Percentiles rank a stretch among this genome's conserved stretches.
Evolutionary conservation across 30 jellyfish, hydroid and myxozoan genomes (phyloP).

Genomic region (Nemopilema nomurai): DNA sequence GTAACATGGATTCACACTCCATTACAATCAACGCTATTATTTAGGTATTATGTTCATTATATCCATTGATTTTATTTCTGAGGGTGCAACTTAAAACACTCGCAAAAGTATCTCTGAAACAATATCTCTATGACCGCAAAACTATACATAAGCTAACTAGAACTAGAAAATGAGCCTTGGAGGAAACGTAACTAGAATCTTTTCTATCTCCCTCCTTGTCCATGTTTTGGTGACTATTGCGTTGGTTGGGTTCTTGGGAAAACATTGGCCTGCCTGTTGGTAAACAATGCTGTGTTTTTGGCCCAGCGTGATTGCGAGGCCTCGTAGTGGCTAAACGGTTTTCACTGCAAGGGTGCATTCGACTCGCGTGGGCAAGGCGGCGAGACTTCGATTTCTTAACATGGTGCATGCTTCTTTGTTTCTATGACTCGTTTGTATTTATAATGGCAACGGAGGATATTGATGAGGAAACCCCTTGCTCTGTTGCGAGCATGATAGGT

Average conservation of each 20-base stretch:
- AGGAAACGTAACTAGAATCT: not conserved
- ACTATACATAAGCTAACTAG: no score
- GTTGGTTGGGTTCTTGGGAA: not conserved
- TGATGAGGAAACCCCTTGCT: not conserved
- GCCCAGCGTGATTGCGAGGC: not conserved
- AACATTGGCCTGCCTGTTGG: not conserved
- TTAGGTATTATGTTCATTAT: no score
- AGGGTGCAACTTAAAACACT: no score
- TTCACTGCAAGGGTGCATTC: not conserved
- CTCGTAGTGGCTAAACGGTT: not conserved
- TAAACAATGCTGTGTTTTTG: not conserved
- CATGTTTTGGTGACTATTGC: not conserved
- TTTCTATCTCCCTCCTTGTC: not conserved
- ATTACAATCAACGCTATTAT: no score
- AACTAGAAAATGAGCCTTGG: not conserved
- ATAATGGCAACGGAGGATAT: not conserved
- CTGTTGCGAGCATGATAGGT: constrained; percentile 2
- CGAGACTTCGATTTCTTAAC: not conserved
- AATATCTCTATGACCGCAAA: no score
- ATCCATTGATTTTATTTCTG: no score
- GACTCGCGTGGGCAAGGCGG: not conserved
- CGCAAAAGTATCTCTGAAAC: no score
- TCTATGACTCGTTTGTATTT: not conserved
- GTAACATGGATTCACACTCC: no score
- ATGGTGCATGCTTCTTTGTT: not conserved